A percentile compares a stretch with the other conserved stretches of the same genome.
Evolutionary conservation across 2,113 vertebrate species (phyloP).

Genomic region (Calypte anna): DNA sequence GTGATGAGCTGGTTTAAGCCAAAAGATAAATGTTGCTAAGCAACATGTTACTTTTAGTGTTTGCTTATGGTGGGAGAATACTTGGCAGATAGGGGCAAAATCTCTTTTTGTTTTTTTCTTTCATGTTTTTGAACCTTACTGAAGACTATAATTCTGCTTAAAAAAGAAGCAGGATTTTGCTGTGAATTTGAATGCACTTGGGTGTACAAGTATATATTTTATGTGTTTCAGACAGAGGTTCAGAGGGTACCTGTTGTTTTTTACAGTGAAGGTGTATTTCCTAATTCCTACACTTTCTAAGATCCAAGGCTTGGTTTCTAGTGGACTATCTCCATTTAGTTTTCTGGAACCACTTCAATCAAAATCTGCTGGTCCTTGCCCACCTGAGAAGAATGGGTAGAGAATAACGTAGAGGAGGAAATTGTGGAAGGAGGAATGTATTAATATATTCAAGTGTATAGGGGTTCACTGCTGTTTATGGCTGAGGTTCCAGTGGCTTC

Average conservation of each 20-base stretch:
- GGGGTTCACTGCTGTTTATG: not conserved
- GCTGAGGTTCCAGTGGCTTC: not conserved
- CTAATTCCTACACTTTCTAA: not conserved
- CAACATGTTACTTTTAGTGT: slow-evolving; percentile 9
- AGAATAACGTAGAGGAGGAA: not conserved
- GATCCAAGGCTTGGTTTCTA: not conserved
- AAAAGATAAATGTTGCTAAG: slow-evolving; percentile 65
- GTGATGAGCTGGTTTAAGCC: slow-evolving; percentile 69
- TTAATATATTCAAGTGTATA: not conserved
- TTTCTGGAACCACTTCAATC: not conserved
- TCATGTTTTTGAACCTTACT: not conserved
- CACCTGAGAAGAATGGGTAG: not conserved
- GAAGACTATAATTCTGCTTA: not conserved
- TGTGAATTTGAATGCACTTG: not conserved
- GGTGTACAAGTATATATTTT: not conserved
- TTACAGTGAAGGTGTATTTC: not conserved
- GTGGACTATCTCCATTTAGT: not conserved
- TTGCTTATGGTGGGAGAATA: slow-evolving; percentile 7
- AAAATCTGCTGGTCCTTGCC: not conserved
- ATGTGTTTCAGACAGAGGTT: not conserved
- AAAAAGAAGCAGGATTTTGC: not conserved
- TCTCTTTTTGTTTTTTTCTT: not conserved
- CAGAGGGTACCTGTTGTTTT: not conserved
- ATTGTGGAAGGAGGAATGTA: not conserved
- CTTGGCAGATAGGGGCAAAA: not conserved